Base-by-base conservation (phyloP, 1,140 invertebrate species). In the Helicoverpa zea region DNA sequence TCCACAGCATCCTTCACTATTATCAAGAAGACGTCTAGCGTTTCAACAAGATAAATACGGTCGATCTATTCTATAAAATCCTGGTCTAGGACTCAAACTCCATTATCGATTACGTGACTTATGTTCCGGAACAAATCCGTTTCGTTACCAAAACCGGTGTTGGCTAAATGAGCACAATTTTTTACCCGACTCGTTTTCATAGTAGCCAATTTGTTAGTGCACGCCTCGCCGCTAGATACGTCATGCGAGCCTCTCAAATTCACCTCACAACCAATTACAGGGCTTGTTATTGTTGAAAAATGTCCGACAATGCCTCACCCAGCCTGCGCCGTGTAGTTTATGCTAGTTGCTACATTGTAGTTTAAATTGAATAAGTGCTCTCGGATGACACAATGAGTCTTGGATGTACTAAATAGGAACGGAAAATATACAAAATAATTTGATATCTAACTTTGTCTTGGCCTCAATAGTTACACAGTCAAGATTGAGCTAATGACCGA, bases 271-370 rank as follows among this genome's bases (percentile, higher is more conserved):
- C 90, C 91, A 93, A 94, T 94, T 94, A 94, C 87, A 88, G 83
- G 61, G 89, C 92, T 92, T 92, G 92, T 92, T 94, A 92, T 85
- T 72, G 83, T 79, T 94, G 91, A 94, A 92, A 92, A 93, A 94
- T 93, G 83, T 81, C 80, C 83, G 82, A 83, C 88, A 84, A 83
- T 80, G 68, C 49, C 49, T 72, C 68, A 72, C 81, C 23, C 66
- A 30, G 58, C 16, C 11, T 74, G 54, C 43, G 58, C 43, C 47
- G 13, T 54, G 16, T 74, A 59, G 52, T 74, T 58, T 43, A 74
- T 43, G 16, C 43, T 30, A 58, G 13, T 35, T 56, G 14, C 56
- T 16, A 18, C n/a, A 12, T n/a, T 11, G n/a, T 56, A 35, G 29
- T 35, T 18, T 51, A 74, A 52, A 72, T 72, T 54, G 23, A 29